phyloP scores from a whole-genome alignment of 2,888 invertebrate genomes.

The Blera fallax region DNA sequence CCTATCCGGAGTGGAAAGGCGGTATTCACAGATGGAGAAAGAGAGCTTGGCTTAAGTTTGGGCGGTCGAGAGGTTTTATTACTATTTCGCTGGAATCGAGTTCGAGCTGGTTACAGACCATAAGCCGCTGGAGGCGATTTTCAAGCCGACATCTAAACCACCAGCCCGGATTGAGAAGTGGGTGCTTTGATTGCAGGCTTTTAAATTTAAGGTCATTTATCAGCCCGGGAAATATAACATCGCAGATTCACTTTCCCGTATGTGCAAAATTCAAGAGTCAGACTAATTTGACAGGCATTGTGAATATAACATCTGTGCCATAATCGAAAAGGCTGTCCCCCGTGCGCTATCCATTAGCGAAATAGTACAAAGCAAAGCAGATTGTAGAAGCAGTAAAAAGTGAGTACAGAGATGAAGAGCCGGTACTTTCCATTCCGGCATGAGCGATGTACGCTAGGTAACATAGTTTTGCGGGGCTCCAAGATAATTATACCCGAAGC shows the following conservation, averaged over 20 bases:
- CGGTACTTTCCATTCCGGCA: background rate
- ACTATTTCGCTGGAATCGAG: slow-evolving; percentile 60
- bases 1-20: background rate
- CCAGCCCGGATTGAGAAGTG: slow-evolving; percentile 13
- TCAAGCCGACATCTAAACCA: slow-evolving; percentile 20
- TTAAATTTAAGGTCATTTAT: background rate
- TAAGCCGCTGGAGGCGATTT: slow-evolving; percentile 10
- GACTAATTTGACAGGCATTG: slow-evolving; percentile 45
- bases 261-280: slow-evolving; percentile 3
- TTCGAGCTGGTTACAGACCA: slow-evolving; percentile 41
- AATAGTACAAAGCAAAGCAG: slow-evolving; percentile 16
- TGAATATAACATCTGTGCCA: slow-evolving; percentile 41
- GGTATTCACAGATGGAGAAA: slow-evolving; percentile 26
- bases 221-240: slow-evolving; percentile 6
- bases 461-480: background rate
- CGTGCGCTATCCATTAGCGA: slow-evolving; percentile 25
- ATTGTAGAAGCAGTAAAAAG: background rate
- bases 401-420: background rate
- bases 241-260: slow-evolving; percentile 21
- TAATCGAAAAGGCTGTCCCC: slow-evolving; percentile 18
- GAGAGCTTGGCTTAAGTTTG: slow-evolving; percentile 16
- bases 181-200: background rate
- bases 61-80: slow-evolving; percentile 11
- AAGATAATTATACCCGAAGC: background rate
- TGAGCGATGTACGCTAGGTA: background rate